Evolutionary conservation across 2,888 invertebrate genomes (phyloP), one percentile per base, ranked within the genome.

Genomic region (Masnerella sp.): DNA sequence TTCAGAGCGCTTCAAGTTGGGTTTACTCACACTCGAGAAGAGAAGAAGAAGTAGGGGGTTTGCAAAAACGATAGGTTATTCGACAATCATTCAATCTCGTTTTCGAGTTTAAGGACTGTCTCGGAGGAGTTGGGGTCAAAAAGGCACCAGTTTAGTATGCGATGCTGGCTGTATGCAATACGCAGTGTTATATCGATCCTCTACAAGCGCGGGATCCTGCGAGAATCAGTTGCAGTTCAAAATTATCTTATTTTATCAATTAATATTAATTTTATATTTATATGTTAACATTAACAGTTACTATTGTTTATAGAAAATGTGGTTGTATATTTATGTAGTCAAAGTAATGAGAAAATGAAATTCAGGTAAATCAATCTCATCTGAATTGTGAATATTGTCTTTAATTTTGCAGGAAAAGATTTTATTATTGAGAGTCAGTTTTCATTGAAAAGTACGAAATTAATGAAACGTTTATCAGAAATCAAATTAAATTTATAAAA

Each of bases 11-110:
- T 61, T 59, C 34, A 67, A 54, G 42, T 72, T 61, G 54, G 42
- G 28, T 56, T 73, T 73, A 73, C 72, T 73, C 72, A 73, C 67
- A 73, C 72, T 61, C 62, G 49, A 56, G 52, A 67, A 61, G 49
- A 73, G 56, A 67, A 54, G 54, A 47, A 64, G 64, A 12, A 15
- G 52, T 12, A 32, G 47, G 11, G 47, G 61, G 36, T 70, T 62
- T 61, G 59, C 34, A 52, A 67, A 72, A 72, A 72, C 65, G 65
- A 45, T 49, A 61, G 67, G 61, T 72, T 67, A 67, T 61, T 61
- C 61, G 47, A 49, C 61, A 72, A 67, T 69, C 61, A 59, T 62
- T 56, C 51, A 30, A 59, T 71, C 62, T 56, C 67, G 51, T 68
- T 67, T 51, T 67, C 51, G 36, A 62, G 49, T 56, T 67, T 62